Base-by-base conservation (phyloP, 1,140 invertebrate species). In the Gryllus bimaculatus region DNA sequence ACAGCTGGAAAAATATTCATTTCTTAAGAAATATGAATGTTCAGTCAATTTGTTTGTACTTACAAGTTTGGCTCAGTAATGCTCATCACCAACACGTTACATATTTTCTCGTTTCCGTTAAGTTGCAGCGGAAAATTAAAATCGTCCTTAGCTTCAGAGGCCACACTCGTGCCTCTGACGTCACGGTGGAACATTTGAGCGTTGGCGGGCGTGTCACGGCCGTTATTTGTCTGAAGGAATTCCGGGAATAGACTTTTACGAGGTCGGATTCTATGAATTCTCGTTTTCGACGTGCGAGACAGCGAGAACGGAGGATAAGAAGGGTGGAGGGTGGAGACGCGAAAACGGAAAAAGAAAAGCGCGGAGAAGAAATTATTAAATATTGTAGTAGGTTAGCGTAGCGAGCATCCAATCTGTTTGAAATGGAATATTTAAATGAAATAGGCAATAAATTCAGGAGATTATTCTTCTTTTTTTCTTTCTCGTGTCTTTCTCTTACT, bases 361-460 rank as follows among this genome's bases (percentile, higher is more conserved):
- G 18, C 10, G 54, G 54, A 66, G 54, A 66, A 66, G 54, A 66
- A 66, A 66, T 66, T 66, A 66, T 66, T 66, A 66, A 66, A 66
- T 66, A 66, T 66, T 66, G 54, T 66, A 66, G 54, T 66, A 66
- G 54, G 54, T 18, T 66, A 66, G 10, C 10, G 54, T 66, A 66
- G 54, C 54, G 54, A 66, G 54, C 54, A 66, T 66, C 54, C 54
- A 66, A 66, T 66, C 54, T 66, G 54, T 66, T 66, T 66, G 54
- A 66, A 66, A 66, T 66, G 54, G 54, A 66, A 66, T 66, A 66
- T 66, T 66, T 66, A 66, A 66, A 66, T 66, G 54, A 66, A 66
- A 66, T 66, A 66, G 54, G 54, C 54, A 66, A 66, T 66, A 66
- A 66, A 66, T 66, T 66, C 54, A 66, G 54, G 54, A 18, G 54